Percentiles rank a stretch among this genome's conserved stretches.
Conservation (phyloP, 2,797 vertebrate species). For the Molossus alvarezi region DNA sequence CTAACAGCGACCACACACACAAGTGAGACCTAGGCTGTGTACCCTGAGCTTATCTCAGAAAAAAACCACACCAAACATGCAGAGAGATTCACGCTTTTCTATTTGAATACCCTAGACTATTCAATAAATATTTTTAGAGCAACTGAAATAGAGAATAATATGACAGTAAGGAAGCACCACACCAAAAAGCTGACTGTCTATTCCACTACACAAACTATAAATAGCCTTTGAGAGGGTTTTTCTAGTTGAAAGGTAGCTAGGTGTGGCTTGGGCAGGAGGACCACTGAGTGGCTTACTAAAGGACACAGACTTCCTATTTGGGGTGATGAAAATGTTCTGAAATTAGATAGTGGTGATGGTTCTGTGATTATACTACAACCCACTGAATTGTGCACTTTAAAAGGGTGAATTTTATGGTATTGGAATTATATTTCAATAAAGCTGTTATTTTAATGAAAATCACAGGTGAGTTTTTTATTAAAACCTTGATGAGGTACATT, state of each 20-base stretch:
- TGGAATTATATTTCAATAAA: slow-evolving; percentile 30
- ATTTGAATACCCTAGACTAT: background rate
- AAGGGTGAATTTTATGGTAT: background rate
- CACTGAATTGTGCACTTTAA: background rate
- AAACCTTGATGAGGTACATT: slow-evolving; percentile 18
- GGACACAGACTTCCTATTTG: background rate
- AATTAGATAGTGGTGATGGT: background rate
- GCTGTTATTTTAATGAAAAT: slow-evolving; percentile 7
- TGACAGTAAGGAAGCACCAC: background rate
- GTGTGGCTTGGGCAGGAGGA: background rate
- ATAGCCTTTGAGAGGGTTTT: background rate
- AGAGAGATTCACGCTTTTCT: background rate
- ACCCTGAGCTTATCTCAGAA: background rate
- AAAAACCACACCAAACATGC: background rate
- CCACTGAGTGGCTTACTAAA: too few species aligned
- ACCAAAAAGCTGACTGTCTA: background rate
- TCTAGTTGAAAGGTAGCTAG: background rate
- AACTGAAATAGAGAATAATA: background rate
- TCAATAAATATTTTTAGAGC: background rate
- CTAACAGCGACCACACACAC: background rate
- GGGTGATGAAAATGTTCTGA: background rate
- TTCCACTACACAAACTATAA: background rate
- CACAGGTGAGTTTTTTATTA: background rate
- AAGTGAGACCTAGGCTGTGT: background rate
- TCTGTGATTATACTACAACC: slow-evolving; percentile 2